Percentiles rank a stretch among this genome's conserved stretches.
phyloP scores from a whole-genome alignment of 2,113 vertebrate genomes.

The Melanocharis versteri region DNA sequence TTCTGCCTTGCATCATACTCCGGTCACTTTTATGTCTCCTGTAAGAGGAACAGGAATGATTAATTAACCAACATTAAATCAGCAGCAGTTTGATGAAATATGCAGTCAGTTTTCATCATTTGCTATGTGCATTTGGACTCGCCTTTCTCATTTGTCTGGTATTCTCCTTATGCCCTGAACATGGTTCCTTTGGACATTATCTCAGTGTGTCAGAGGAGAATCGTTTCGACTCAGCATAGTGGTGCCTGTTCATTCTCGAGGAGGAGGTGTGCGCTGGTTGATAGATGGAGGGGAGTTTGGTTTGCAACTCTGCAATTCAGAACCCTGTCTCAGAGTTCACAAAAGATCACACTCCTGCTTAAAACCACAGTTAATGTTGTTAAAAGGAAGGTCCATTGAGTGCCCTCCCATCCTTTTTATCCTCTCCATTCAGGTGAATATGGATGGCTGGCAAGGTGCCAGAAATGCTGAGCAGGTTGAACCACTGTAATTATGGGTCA shows the following conservation, averaged over 20 bases:
- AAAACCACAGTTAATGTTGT: background rate
- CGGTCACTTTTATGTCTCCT: constrained; percentile 26
- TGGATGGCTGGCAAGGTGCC: constrained; percentile 50
- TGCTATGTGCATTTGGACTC: background rate
- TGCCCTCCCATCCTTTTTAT: background rate
- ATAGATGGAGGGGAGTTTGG: background rate
- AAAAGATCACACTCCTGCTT: background rate
- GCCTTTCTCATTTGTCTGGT: constrained; percentile 48
- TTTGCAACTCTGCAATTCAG: background rate
- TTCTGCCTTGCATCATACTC: constrained; percentile 28
- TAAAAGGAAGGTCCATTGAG: background rate
- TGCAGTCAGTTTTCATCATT: constrained; percentile 49
- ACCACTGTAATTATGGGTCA: constrained; percentile 76
- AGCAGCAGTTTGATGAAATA: constrained; percentile 54
- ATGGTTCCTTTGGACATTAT: constrained; percentile 35
- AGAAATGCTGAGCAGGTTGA: constrained; percentile 68
- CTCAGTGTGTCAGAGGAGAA: background rate
- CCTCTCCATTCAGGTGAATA: background rate
- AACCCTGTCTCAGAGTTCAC: background rate
- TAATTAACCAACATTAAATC: constrained; percentile 51
- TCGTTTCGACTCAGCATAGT: background rate
- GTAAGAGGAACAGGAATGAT: constrained; percentile 40
- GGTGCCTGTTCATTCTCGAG: background rate
- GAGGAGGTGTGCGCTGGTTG: background rate
- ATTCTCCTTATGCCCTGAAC: constrained; percentile 2